Percentiles rank a stretch among this genome's conserved stretches.
Conservation (phyloP, 2,888 invertebrate species). For the Girardia tigrina region DNA sequence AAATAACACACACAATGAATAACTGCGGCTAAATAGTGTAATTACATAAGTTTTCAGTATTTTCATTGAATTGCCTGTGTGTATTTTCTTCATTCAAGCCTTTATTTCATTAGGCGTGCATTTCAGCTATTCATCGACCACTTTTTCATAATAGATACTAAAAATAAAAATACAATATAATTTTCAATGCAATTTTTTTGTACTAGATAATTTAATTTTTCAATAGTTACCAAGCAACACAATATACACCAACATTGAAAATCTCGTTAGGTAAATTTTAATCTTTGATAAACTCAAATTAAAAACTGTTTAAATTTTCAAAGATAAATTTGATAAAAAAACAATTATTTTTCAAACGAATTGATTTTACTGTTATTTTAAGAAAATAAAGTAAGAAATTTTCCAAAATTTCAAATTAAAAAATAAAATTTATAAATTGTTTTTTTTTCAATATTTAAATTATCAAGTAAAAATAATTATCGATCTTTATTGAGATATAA, state of each 20-base stretch:
- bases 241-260: not conserved
- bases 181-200: not conserved
- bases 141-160: not conserved
- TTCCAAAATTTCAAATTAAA: too few species aligned
- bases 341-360: too few species aligned
- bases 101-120: not conserved
- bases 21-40: not conserved
- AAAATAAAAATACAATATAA: conserved; percentile 23
- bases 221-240: conserved; percentile 7
- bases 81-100: not conserved
- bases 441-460: not conserved
- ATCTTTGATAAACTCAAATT: too few species aligned
- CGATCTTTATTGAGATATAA: conserved; percentile 5
- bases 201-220: conserved; percentile 8
- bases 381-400: too few species aligned
- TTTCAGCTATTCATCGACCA: conserved; percentile 20
- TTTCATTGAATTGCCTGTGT: too few species aligned
- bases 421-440: too few species aligned
- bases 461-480: not conserved
- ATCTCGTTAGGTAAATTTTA: not conserved
- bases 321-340: too few species aligned
- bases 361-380: too few species aligned
- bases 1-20: conserved; percentile 9
- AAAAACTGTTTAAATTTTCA: too few species aligned
- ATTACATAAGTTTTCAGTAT: conserved; percentile 6